A percentile compares a stretch with the other conserved stretches of the same genome.
Evolutionary conservation across 1,140 invertebrate genomes (phyloP).

Genomic region (Caenorhabditis inopinata): DNA sequence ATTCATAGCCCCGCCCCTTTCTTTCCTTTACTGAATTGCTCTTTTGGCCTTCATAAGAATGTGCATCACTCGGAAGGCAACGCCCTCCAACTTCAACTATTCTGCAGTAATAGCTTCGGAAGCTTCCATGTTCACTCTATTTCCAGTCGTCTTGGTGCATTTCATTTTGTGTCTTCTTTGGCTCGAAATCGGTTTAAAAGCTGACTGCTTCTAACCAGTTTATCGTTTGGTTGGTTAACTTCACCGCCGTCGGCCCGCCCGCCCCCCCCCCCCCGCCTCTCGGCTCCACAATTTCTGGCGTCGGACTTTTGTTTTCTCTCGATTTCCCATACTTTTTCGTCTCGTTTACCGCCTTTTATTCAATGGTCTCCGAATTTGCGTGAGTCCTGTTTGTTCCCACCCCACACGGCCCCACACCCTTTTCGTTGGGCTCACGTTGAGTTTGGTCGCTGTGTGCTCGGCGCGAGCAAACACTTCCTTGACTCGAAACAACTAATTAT

Average conservation of each 20-base stretch:
- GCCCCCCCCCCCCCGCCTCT: no score
- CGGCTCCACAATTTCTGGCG: neutral
- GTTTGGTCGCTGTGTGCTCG: slow-evolving; percentile 1
- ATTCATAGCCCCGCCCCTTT: no score
- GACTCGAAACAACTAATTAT: neutral
- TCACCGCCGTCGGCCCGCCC: no score
- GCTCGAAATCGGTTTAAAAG: slow-evolving; percentile 18
- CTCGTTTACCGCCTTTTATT: slow-evolving; percentile 19
- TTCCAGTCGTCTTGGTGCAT: neutral
- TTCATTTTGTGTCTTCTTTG: neutral
- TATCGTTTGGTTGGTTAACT: slow-evolving; percentile 11
- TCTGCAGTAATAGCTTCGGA: neutral
- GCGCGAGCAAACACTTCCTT: neutral
- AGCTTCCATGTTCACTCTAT: slow-evolving; percentile 6
- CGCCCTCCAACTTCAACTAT: neutral
- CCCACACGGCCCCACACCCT: neutral
- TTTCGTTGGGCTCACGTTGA: no score
- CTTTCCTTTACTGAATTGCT: no score
- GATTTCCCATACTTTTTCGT: neutral
- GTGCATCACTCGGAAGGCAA: slow-evolving; percentile 20
- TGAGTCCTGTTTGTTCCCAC: slow-evolving; percentile 14
- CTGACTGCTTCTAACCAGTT: slow-evolving; percentile 1
- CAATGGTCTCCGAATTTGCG: slow-evolving; percentile 22
- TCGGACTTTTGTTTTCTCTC: slow-evolving; percentile 25
- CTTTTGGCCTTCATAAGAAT: no score